phyloP scores from a whole-genome alignment of 2,113 vertebrate genomes.

The Menidia beryllina region DNA sequence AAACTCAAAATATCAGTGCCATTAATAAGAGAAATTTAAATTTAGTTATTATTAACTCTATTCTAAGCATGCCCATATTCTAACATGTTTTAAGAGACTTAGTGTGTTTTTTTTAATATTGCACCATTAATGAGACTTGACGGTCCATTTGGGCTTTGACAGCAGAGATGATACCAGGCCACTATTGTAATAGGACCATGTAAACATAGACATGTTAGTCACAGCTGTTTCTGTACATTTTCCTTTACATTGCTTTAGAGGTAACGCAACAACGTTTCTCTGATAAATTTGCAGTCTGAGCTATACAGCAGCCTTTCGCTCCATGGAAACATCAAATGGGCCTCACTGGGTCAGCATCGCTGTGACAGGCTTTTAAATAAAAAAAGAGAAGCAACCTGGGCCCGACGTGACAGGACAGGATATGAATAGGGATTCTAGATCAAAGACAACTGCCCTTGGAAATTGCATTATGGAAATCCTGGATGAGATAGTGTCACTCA shows the following conservation, averaged over 20 bases:
- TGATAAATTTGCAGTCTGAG: constrained; percentile 36
- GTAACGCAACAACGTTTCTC: constrained; percentile 34
- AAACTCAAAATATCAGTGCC: too few relatives aligned
- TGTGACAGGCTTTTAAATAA: constrained; percentile 64
- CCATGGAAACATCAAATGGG: constrained; percentile 35
- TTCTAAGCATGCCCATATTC: too few relatives aligned
- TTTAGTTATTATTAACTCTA: too few relatives aligned
- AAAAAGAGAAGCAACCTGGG: constrained; percentile 64
- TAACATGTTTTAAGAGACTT: too few relatives aligned
- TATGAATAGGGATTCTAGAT: constrained; percentile 76
- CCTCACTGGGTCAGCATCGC: constrained; percentile 63
- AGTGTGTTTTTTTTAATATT: too few relatives aligned
- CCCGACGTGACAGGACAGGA: constrained; percentile 69
- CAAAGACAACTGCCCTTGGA: constrained; percentile 79
- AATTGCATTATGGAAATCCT: constrained; percentile 80
- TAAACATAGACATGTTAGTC: neutral
- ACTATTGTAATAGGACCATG: neutral
- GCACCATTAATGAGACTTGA: too few relatives aligned
- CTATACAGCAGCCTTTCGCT: constrained; percentile 4
- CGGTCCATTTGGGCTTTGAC: neutral
- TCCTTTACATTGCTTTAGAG: constrained; percentile 11
- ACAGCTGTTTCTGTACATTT: neutral
- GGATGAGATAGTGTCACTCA: constrained; percentile 79
- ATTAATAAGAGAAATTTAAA: too few relatives aligned
- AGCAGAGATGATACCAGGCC: neutral